Evolutionary conservation across 1,140 invertebrate genomes (phyloP), one percentile per base, ranked within the genome.

Genomic region (Chrysomallon squamiferum): DNA sequence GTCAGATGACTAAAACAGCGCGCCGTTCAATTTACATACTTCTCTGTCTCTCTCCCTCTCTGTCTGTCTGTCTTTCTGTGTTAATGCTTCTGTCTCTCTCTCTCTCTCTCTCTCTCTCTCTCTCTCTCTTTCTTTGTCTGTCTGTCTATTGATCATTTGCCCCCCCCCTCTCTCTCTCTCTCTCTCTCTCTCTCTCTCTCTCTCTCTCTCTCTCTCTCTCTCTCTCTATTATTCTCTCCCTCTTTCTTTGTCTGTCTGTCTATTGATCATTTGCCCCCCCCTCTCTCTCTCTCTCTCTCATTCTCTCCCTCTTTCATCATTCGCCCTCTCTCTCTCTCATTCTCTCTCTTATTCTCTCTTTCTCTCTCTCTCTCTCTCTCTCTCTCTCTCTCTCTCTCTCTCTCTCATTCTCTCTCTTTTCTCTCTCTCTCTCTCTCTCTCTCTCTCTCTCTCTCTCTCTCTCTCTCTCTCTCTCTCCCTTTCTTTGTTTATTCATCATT

Each of bases 91-190:
- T n/a, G 13, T 18, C 4, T 22, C 29, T n/a, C 4, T 11, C 20
- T n/a, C 27, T 13, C n/a, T 13, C 11, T 50, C 60, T 50, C 60
- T 25, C 20, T 50, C 60, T 50, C 45, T 30, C 56, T 38, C 20
- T 29, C 49, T 66, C 47, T 38, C 13, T 50, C 57, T 66, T 29
- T 29, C 57, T 35, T 3, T 52, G 41, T 59, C 32, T 52, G 2
- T 38, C 5, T 49, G 41, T 49, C 2, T 50, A 25, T 47, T 32
- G 29, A 2, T 45, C 38, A 18, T 27, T 25, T 18, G 11, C 27
- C 4, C 30, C 25, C 27, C 30, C 30, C 54, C 27, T 43, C n/a
- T n/a, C n/a, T n/a, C 41, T n/a, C n/a, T n/a, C 41, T n/a, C n/a
- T n/a, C 41, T n/a, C n/a, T n/a, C 41, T 33, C 27, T 11, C 38